Evolutionary conservation across 2,797 vertebrate genomes (phyloP), one percentile per base, ranked within the genome.

Genomic region (Heliangelus exortis): DNA sequence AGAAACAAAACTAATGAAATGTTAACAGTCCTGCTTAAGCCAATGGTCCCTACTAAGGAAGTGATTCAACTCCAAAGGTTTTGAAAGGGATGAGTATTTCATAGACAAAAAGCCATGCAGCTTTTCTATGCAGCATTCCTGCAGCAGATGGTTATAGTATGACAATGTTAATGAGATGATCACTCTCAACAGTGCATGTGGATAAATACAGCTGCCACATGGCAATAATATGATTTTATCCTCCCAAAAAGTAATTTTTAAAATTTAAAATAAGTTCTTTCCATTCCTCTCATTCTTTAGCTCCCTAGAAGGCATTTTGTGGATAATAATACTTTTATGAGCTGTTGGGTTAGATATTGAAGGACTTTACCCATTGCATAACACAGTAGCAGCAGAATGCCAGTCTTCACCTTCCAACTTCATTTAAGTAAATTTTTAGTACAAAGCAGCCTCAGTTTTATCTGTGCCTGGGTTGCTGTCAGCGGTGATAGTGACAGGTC

Each of bases 241-340:
- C 34, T 92, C 69, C 59, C 28, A 2, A 84, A 93, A 87, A 86
- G 15, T 6, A 71, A 43, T 72, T 76, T 90, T 86, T n/a, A 28
- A 4, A 65, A 91, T 88, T 89, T 76, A 33, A 78, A 90, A 80
- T 84, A 81, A 57, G 21, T 95, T 80, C 34, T 82, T 89, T 72
- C 58, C 41, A 78, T 96, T 96, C n/a, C 93, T 97, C 62, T 96
- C 57, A 72, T 95, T 95, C 80, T 95, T 83, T 61, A 82, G 54
- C 81, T n/a, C 69, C 73, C 79, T 82, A 68, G 63, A 91, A 96
- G 73, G n/a, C 85, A 94, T 97, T 96, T 80, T 75, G 63, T 82
- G 45, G 66, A 63, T 95, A 95, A 80, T 77, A 95, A 91, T 21
- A n/a, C 55, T 92, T 95, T 84, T 71, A 75, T 85, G 73, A 92